Percentiles rank a stretch among this genome's conserved stretches.
Evolutionary conservation across 2,797 vertebrate genomes (phyloP).

Genomic region (Avahi laniger): DNA sequence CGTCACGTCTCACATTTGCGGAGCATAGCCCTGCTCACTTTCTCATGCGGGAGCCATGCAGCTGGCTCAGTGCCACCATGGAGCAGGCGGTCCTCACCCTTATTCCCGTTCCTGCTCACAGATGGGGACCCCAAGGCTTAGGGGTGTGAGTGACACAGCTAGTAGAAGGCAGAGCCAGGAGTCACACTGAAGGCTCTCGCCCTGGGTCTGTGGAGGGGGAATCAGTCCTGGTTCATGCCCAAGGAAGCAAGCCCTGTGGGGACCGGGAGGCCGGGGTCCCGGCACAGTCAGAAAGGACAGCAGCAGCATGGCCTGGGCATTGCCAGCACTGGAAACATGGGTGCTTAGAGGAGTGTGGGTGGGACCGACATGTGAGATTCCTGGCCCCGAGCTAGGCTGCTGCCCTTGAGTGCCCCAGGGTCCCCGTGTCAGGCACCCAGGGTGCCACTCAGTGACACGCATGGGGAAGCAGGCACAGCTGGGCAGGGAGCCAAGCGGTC

Average conservation of each 20-base stretch:
- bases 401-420: background rate
- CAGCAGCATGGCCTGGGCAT: background rate
- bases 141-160: fast-evolving
- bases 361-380: background rate
- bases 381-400: background rate
- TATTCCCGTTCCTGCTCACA: background rate
- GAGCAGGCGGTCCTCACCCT: background rate
- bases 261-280: background rate
- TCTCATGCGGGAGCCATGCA: fast-evolving
- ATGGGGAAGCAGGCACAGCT: background rate
- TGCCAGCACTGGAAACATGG: background rate
- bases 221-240: background rate
- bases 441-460: fast-evolving
- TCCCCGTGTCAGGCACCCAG: background rate
- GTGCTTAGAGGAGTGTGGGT: background rate
- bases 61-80: background rate
- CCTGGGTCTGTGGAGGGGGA: background rate
- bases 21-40: fast-evolving
- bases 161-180: background rate
- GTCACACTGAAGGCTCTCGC: background rate
- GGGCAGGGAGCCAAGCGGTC: background rate
- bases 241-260: no score
- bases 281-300: background rate
- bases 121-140: background rate
- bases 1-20: background rate